Evolutionary conservation across 2,888 invertebrate genomes (phyloP).

Genomic region (Lydus trimaculatus): DNA sequence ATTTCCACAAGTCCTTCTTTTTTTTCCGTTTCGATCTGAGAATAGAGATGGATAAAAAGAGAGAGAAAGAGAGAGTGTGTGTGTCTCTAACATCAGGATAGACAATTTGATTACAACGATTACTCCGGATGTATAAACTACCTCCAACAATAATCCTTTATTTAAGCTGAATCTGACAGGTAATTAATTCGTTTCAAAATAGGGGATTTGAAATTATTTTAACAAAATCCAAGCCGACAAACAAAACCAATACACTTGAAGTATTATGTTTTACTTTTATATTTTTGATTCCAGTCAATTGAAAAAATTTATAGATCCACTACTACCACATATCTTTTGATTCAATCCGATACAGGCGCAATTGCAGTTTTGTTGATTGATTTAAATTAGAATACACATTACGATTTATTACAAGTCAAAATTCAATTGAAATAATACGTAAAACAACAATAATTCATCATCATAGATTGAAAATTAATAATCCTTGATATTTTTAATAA

Average conservation of each 20-base stretch:
- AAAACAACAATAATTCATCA: background rate
- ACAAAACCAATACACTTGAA: background rate
- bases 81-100: background rate
- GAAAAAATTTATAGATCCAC: background rate
- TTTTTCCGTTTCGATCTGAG: background rate
- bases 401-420: slow-evolving; percentile 1
- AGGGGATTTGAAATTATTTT: slow-evolving; percentile 35
- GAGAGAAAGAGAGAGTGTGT: background rate
- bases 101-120: slow-evolving; percentile 14
- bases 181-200: slow-evolving; percentile 37
- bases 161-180: slow-evolving; percentile 38
- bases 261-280: too few relatives aligned
- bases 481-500: background rate
- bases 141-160: slow-evolving; percentile 18
- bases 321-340: too few relatives aligned
- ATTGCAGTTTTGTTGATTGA: background rate
- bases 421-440: background rate
- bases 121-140: slow-evolving; percentile 10
- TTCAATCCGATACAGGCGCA: background rate
- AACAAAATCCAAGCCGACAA: background rate
- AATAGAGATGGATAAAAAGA: background rate
- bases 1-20: background rate
- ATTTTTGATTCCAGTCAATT: background rate
- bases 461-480: background rate
- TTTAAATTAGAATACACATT: background rate